phyloP scores from a whole-genome alignment of 2,113 vertebrate genomes.

The Phalacrocorax pelagicus region DNA sequence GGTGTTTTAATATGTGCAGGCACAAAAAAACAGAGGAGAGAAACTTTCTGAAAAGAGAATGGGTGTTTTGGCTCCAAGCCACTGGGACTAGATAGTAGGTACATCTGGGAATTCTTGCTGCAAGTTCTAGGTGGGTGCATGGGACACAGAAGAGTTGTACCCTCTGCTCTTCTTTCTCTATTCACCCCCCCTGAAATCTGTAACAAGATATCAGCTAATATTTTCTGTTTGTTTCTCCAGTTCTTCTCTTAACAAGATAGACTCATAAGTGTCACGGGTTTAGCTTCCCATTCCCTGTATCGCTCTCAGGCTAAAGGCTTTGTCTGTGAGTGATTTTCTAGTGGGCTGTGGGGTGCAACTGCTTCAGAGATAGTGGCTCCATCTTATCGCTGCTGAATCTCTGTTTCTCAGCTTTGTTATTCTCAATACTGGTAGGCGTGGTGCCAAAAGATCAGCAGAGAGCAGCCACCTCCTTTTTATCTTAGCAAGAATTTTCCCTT shows the following conservation, averaged over 20 bases:
- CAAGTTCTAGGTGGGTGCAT: neutral
- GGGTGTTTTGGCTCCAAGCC: neutral
- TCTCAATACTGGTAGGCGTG: neutral
- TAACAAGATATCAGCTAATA: neutral
- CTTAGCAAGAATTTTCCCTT: neutral
- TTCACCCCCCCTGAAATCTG: neutral
- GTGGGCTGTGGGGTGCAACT: neutral
- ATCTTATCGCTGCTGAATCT: neutral
- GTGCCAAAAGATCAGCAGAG: constrained; percentile 7
- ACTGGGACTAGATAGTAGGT: neutral
- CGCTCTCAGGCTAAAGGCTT: neutral
- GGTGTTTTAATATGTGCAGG: neutral
- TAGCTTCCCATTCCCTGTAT: neutral
- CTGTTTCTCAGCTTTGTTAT: neutral
- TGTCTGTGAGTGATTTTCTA: neutral
- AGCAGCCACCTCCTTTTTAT: neutral
- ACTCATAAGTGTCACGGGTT: neutral
- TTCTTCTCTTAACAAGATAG: neutral
- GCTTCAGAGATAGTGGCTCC: neutral
- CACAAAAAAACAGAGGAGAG: neutral
- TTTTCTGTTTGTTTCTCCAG: neutral
- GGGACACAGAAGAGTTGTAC: neutral
- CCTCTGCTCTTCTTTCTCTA: neutral
- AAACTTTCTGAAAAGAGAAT: neutral
- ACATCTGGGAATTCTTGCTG: neutral